Evolutionary conservation across 2,797 vertebrate genomes (phyloP).

Genomic region (Novumbra hubbsi): DNA sequence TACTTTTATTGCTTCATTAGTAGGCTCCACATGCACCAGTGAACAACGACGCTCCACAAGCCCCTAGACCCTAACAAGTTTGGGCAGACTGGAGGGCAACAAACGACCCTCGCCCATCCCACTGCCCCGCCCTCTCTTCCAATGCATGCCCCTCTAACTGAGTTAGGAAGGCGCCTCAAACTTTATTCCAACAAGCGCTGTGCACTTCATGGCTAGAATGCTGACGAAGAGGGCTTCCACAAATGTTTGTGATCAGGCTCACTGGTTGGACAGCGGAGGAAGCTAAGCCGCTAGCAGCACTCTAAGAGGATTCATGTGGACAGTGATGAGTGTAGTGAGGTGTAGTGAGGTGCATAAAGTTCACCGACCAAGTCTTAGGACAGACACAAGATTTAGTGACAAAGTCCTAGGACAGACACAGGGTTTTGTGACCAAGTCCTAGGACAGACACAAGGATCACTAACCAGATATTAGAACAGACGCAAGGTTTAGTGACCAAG

Average conservation of each 20-base stretch:
- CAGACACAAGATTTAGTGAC: background rate
- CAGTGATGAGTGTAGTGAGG: background rate
- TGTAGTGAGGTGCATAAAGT: background rate
- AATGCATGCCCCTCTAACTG: background rate
- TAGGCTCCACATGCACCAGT: slow-evolving; percentile 83
- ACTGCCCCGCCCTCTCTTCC: slow-evolving; percentile 10
- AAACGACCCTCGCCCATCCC: slow-evolving; percentile 39
- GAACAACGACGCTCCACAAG: slow-evolving; percentile 65
- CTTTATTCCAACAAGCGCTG: no score
- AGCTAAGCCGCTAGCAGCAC: no score
- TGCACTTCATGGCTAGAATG: no score
- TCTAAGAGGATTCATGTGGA: background rate
- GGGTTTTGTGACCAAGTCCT: no score
- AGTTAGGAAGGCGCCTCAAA: background rate
- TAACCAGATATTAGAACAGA: no score
- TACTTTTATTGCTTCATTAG: slow-evolving; percentile 99
- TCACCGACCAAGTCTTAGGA: background rate
- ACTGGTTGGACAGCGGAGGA: no score
- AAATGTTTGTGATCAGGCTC: no score
- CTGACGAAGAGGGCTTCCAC: no score
- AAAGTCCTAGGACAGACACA: no score
- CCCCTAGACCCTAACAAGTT: slow-evolving; percentile 67
- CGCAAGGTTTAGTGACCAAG: no score
- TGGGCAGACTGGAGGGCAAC: slow-evolving; percentile 65
- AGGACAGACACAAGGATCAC: no score